These are phyloP conservation scores for Petrocephalus microphthalmus DNA, from an alignment of 2,113 vertebrate genomes.

Conservation along the genomic window DNA sequence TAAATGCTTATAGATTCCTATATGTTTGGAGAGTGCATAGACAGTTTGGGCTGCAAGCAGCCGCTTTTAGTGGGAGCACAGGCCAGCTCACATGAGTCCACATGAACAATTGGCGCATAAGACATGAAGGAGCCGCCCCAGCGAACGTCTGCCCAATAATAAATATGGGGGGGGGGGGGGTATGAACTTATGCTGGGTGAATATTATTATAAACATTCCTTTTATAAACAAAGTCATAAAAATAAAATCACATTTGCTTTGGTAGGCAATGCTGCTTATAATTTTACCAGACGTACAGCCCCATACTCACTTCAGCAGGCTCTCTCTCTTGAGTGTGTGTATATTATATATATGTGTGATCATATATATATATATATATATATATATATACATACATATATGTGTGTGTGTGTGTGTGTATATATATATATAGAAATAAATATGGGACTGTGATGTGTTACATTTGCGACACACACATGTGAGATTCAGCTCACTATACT, in stretches of 20 bases:
- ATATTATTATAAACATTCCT: neutral
- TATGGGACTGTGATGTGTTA: neutral
- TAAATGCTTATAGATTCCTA: conserved; percentile 1
- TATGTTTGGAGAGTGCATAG: neutral
- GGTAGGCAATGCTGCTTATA: neutral
- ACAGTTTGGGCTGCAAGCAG: neutral
- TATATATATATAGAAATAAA: neutral
- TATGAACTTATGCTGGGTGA: neutral
- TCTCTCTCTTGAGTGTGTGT: too few species aligned
- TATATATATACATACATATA: neutral
- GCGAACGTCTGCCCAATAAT: neutral
- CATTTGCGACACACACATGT: neutral
- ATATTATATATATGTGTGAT: neutral
- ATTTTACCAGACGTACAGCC: neutral
- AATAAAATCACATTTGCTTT: neutral
- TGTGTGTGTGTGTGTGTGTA: neutral
- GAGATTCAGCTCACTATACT: neutral
- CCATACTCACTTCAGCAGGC: too few species aligned
- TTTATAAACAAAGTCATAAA: neutral
- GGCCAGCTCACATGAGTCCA: neutral
- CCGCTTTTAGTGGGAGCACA: too few species aligned
- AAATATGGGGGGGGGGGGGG: neutral
- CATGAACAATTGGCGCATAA: neutral
- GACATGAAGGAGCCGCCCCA: neutral
- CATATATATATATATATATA: neutral